Evolutionary conservation across 2,113 vertebrate genomes (phyloP).

Genomic region (Anser cygnoides): DNA sequence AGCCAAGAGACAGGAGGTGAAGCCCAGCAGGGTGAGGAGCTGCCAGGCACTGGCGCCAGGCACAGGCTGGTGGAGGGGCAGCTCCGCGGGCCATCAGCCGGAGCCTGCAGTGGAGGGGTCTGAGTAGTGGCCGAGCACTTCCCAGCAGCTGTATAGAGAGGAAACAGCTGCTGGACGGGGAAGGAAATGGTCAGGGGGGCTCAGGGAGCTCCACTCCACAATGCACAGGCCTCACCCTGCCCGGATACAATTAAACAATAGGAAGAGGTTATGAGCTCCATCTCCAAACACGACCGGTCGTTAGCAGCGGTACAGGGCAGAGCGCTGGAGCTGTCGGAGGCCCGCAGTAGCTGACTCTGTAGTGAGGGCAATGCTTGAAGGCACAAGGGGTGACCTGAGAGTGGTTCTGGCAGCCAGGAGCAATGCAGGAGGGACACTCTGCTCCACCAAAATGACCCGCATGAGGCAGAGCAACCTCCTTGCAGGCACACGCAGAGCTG

Average conservation of each 20-base stretch:
- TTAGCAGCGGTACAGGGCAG: neutral
- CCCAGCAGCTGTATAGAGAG: neutral
- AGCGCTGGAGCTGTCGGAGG: neutral
- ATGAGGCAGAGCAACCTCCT: neutral
- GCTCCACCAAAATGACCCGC: neutral
- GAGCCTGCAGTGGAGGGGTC: neutral
- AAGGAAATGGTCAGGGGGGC: accelerated
- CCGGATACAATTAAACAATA: neutral
- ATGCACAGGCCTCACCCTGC: neutral
- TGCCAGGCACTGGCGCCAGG: neutral
- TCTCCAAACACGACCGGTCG: neutral
- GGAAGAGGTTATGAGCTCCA: neutral
- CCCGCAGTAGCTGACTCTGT: neutral
- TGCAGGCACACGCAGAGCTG: neutral
- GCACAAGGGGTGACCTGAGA: neutral
- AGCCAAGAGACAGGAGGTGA: neutral
- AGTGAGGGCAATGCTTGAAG: accelerated
- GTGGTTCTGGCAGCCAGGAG: neutral
- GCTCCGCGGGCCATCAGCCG: neutral
- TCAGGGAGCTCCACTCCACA: neutral
- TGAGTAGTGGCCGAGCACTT: accelerated
- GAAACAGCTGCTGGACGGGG: neutral
- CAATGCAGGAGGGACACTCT: accelerated
- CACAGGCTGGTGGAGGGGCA: neutral
- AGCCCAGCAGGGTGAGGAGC: neutral